Percentiles rank a stretch among this genome's conserved stretches.
Evolutionary conservation across 1,140 invertebrate species (phyloP).

Genomic region (Penaeus chinensis): DNA sequence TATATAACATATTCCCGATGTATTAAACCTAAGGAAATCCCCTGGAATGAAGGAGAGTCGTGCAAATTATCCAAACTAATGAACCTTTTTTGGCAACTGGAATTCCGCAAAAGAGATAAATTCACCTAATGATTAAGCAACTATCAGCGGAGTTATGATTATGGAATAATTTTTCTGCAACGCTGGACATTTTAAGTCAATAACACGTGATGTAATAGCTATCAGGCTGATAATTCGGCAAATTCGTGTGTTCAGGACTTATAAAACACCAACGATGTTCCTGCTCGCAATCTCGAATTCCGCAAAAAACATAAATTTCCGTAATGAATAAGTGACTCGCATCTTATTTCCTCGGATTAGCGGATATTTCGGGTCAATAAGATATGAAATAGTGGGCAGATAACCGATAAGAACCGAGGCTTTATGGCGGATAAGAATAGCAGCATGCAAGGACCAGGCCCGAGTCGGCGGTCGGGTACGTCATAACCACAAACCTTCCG

Average conservation of each 20-base stretch:
- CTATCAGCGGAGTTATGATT: slow-evolving; percentile 35
- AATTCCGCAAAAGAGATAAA: slow-evolving; percentile 15
- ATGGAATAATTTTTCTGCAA: slow-evolving; percentile 16
- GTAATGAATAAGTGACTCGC: slow-evolving; percentile 35
- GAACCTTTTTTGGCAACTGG: slow-evolving; percentile 23
- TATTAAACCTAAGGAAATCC: too few species aligned
- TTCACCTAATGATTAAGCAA: slow-evolving; percentile 36
- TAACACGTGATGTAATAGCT: slow-evolving; percentile 37
- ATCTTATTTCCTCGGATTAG: slow-evolving; percentile 37
- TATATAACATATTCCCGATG: too few species aligned
- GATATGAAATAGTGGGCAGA: slow-evolving; percentile 34
- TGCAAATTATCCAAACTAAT: slow-evolving; percentile 5
- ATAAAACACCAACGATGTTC: too few species aligned
- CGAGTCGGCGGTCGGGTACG: too few species aligned
- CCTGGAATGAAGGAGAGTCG: too few species aligned
- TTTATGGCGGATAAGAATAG: background rate
- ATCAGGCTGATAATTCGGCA: slow-evolving; percentile 17
- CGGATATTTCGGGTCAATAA: slow-evolving; percentile 42
- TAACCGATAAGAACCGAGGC: background rate
- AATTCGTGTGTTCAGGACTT: slow-evolving; percentile 10
- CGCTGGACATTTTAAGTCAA: slow-evolving; percentile 27
- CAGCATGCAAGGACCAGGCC: too few species aligned
- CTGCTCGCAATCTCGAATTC: too few species aligned
- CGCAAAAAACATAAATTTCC: background rate
- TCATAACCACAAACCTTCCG: too few species aligned